phyloP scores from a whole-genome alignment of 2,888 invertebrate genomes.

The Tridacna gigas region DNA sequence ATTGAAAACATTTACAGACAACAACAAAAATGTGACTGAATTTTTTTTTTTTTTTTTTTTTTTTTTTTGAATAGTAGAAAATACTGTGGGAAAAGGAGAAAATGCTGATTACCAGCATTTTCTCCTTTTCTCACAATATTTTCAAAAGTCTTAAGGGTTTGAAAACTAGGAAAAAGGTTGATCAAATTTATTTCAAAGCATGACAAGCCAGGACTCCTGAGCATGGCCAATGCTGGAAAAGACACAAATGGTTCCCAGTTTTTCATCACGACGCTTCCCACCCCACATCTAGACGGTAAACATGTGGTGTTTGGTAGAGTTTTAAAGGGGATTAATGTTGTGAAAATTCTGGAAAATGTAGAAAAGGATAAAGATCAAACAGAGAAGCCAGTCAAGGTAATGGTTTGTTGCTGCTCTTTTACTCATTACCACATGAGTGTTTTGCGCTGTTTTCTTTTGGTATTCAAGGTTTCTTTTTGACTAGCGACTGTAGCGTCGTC shows the following conservation, averaged over 20 bases:
- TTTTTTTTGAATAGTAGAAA: too few species aligned
- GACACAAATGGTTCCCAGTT: constrained; percentile 84
- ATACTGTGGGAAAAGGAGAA: neutral
- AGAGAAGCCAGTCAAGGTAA: constrained; percentile 45
- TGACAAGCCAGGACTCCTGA: constrained; percentile 80
- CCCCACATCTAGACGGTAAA: constrained; percentile 91
- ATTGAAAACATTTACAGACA: too few species aligned
- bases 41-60: too few species aligned
- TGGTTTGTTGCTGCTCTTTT: neutral
- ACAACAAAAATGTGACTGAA: too few species aligned
- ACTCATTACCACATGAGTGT: too few species aligned
- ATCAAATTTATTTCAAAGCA: constrained; percentile 63
- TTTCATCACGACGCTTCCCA: constrained; percentile 89
- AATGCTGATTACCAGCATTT: neutral
- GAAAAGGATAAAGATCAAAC: constrained; percentile 85
- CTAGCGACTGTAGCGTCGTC: too few species aligned
- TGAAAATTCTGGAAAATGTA: constrained; percentile 90
- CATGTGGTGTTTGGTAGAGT: constrained; percentile 94
- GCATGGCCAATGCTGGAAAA: constrained; percentile 84
- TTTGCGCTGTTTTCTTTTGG: too few species aligned
- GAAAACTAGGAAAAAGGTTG: too few species aligned
- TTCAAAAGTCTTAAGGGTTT: too few species aligned
- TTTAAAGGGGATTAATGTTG: constrained; percentile 90
- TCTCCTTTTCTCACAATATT: neutral
- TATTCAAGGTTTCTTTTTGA: too few species aligned